phyloP scores from a whole-genome alignment of 2,797 vertebrate genomes.

The Anguilla anguilla region DNA sequence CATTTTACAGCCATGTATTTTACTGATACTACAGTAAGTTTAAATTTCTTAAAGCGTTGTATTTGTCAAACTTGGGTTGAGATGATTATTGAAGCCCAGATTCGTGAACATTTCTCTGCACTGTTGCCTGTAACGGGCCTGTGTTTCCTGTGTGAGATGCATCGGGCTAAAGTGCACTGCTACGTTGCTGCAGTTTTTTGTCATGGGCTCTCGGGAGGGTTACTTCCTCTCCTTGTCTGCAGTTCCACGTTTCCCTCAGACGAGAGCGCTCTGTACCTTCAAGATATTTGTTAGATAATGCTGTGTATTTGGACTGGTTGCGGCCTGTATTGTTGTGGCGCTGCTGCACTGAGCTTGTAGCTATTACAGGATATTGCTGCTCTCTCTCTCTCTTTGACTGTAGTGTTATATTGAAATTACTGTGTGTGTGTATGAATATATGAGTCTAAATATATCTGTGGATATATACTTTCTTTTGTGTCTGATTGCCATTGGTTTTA shows the following conservation, averaged over 20 bases:
- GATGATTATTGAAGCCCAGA: not conserved
- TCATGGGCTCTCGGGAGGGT: not conserved
- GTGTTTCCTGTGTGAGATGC: not conserved
- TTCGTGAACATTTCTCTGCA: not conserved
- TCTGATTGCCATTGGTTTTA: not conserved
- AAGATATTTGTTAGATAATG: not conserved
- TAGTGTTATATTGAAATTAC: no score
- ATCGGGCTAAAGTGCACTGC: not conserved
- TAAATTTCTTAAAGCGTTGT: not conserved
- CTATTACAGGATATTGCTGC: not conserved
- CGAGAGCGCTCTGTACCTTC: conserved; percentile 26
- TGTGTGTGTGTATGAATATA: no score
- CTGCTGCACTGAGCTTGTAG: conserved; percentile 33
- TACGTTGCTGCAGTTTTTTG: not conserved
- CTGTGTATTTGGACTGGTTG: conserved; percentile 13
- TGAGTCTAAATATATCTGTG: no score
- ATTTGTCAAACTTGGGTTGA: not conserved
- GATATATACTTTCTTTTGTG: not conserved
- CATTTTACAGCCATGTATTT: not conserved
- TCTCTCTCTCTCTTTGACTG: no score
- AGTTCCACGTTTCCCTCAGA: conserved; percentile 18
- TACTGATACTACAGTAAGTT: not conserved
- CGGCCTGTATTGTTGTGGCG: conserved; percentile 39
- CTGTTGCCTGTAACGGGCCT: not conserved
- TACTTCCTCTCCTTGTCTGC: not conserved